Conservation (phyloP, 2,113 vertebrate genomes). For the Gadus chalcogrammus region DNA sequence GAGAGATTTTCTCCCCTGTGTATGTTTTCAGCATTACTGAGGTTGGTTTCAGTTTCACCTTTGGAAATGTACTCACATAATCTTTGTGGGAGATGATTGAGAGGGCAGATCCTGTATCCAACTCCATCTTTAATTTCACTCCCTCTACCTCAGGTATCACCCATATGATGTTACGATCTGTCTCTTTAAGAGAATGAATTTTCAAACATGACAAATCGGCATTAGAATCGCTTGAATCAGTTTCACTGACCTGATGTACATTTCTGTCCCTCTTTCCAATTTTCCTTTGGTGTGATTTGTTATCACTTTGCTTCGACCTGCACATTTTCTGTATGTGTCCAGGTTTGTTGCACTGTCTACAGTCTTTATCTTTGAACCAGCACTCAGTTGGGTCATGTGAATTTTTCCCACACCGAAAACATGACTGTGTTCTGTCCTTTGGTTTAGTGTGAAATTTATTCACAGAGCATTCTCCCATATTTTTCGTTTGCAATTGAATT, state of each 20-base stretch:
- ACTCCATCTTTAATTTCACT: conserved; percentile 25
- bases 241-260: background rate
- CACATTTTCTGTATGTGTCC: conserved; percentile 30
- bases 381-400: conserved; percentile 3
- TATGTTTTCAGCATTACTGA: conserved; percentile 8
- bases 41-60: background rate
- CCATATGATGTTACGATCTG: conserved; percentile 2
- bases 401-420: conserved; percentile 15
- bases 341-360: background rate
- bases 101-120: conserved; percentile 25
- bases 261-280: background rate
- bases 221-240: conserved; percentile 10
- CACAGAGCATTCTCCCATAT: background rate
- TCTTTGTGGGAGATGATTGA: conserved; percentile 22
- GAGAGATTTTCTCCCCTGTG: background rate
- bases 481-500: conserved; percentile 31
- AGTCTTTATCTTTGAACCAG: conserved; percentile 11
- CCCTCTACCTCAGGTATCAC: conserved; percentile 11
- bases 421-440: background rate
- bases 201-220: background rate
- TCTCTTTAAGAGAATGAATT: no score
- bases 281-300: background rate
- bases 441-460: no score
- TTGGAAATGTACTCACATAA: conserved; percentile 7
- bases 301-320: conserved; percentile 11